These are phyloP conservation scores for Xyrichtys novacula DNA, from an alignment of 2,797 vertebrate species.

Conservation along the genomic window DNA sequence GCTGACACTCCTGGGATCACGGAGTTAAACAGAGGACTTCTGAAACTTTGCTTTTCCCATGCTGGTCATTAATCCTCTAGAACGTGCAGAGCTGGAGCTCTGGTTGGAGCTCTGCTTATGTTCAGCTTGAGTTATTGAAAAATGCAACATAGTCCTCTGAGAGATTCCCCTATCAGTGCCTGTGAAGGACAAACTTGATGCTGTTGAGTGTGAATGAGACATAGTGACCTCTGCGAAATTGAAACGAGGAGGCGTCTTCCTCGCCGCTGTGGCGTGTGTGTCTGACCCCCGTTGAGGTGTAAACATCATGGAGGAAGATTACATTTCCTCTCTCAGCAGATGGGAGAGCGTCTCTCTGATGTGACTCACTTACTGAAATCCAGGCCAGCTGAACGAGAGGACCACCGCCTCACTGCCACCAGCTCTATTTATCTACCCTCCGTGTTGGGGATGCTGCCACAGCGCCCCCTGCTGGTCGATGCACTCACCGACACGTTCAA, in stretches of 20 bases:
- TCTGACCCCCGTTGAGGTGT: conserved; percentile 64
- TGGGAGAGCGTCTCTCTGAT: conserved; percentile 66
- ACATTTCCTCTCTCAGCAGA: conserved; percentile 55
- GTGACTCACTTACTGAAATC: conserved; percentile 79
- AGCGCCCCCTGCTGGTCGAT: conserved; percentile 76
- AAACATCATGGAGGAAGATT: conserved; percentile 75
- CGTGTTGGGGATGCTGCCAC: conserved; percentile 46
- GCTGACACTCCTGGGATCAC: too few species aligned
- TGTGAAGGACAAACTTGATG: conserved; percentile 39
- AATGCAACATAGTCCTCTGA: conserved; percentile 11
- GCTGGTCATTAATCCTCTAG: neutral
- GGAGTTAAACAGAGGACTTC: too few species aligned
- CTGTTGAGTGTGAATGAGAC: conserved; percentile 36
- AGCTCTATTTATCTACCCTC: conserved; percentile 3
- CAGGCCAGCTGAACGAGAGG: conserved; percentile 61
- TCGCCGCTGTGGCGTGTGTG: conserved; percentile 32
- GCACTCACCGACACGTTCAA: accelerated
- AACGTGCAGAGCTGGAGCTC: too few species aligned
- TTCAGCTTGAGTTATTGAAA: conserved; percentile 20
- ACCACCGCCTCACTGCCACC: conserved; percentile 47
- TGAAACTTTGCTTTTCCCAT: neutral
- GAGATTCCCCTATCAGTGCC: neutral
- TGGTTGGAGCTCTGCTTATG: too few species aligned
- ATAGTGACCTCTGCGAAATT: conserved; percentile 32
- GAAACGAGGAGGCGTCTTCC: conserved; percentile 24